Percentiles rank a stretch among this genome's conserved stretches.
phyloP scores from a whole-genome alignment of 1,140 invertebrate species.

The Lysiphlebus fabarum region DNA sequence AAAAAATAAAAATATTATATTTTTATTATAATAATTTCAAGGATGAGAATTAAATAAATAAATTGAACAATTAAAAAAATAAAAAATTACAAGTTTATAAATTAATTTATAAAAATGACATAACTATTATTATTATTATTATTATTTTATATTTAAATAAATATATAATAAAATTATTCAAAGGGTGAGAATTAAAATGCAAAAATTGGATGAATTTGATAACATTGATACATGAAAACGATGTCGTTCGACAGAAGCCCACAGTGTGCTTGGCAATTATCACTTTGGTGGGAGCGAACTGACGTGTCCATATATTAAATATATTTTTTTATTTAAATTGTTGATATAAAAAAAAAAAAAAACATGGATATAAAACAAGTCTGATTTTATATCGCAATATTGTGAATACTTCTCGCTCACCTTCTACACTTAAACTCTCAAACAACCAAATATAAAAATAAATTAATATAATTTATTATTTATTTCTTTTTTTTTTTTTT shows the following conservation, averaged over 20 bases:
- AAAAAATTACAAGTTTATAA: too few species aligned
- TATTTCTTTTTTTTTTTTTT: not conserved
- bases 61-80: too few species aligned
- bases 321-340: conserved; percentile 13
- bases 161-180: not conserved
- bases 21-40: too few species aligned
- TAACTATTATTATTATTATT: too few species aligned
- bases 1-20: too few species aligned
- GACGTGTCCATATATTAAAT: conserved; percentile 45
- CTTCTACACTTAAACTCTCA: not conserved
- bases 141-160: too few species aligned
- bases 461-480: conserved; percentile 15
- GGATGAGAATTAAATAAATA: too few species aligned
- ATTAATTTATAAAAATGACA: too few species aligned
- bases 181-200: conserved; percentile 4
- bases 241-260: conserved; percentile 37
- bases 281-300: conserved; percentile 39
- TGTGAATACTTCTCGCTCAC: conserved; percentile 36
- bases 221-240: conserved; percentile 46
- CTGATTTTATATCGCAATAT: conserved; percentile 37
- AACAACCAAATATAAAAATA: conserved; percentile 9
- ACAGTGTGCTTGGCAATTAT: conserved; percentile 51
- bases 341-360: too few species aligned
- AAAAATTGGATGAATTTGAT: not conserved
- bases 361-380: conserved; percentile 25